Conservation (phyloP, 2,888 invertebrate genomes). For the Thalpophila matura region DNA sequence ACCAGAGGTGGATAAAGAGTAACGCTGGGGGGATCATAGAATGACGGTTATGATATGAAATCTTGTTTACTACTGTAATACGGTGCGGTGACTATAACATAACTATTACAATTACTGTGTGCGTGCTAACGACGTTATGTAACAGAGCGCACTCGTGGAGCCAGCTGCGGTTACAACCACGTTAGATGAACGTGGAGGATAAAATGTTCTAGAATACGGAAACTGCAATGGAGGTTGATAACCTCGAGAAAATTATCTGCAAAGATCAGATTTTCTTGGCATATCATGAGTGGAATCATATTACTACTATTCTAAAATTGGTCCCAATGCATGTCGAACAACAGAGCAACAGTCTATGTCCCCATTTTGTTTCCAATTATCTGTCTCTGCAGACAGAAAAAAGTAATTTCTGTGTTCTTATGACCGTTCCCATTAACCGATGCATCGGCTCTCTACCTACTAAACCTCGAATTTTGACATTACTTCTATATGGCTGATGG, state of each 20-base stretch:
- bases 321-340: no score
- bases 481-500: no score
- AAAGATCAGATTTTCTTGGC: neutral
- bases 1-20: constrained; percentile 1
- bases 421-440: no score
- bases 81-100: constrained; percentile 10
- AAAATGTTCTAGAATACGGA: constrained; percentile 55
- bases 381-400: no score
- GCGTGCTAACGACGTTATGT: constrained; percentile 47
- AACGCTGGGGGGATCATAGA: neutral
- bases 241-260: constrained; percentile 10
- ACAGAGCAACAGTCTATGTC: no score
- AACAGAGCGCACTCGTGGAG: constrained; percentile 23
- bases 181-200: constrained; percentile 41
- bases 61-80: constrained; percentile 37
- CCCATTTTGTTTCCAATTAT: no score
- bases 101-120: constrained; percentile 48
- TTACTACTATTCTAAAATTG: no score
- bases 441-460: no score
- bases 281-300: no score
- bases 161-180: constrained; percentile 22
- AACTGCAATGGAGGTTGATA: constrained; percentile 52
- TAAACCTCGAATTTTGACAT: no score
- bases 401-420: no score
- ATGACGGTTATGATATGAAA: constrained; percentile 6